A percentile compares a stretch with the other conserved stretches of the same genome.
phyloP scores from a whole-genome alignment of 1,140 invertebrate species.

The Nymphalis io region DNA sequence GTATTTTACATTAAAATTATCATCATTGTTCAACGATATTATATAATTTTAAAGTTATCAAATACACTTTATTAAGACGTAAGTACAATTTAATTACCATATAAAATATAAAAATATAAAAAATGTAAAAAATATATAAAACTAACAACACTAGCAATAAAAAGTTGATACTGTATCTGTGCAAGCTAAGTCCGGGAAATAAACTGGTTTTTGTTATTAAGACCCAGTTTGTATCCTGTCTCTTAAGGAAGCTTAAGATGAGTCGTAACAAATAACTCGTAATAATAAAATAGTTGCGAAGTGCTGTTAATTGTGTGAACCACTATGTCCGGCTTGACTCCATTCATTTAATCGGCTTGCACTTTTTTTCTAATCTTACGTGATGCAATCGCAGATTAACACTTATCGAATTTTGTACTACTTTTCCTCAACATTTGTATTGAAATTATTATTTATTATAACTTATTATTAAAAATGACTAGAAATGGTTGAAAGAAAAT shows the following conservation, averaged over 20 bases:
- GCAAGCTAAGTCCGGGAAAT: slow-evolving; percentile 20
- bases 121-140: no score
- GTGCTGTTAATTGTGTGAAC: slow-evolving; percentile 67
- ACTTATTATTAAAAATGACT: no score
- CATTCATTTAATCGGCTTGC: slow-evolving; percentile 59
- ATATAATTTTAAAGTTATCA: no score
- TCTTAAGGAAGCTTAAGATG: slow-evolving; percentile 45
- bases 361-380: slow-evolving; percentile 61
- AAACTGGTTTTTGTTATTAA: slow-evolving; percentile 30
- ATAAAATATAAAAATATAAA: no score
- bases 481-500: no score
- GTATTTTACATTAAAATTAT: no score
- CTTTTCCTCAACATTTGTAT: not conserved
- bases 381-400: slow-evolving; percentile 70
- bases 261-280: slow-evolving; percentile 29
- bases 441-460: not conserved
- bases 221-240: slow-evolving; percentile 47
- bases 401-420: not conserved
- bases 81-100: no score
- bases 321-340: slow-evolving; percentile 61
- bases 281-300: slow-evolving; percentile 35
- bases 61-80: no score
- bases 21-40: no score
- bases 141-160: not conserved
- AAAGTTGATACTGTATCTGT: slow-evolving; percentile 5